Base-by-base conservation (phyloP, 2,888 invertebrate species). In the Rotaria magnacalcarata region DNA sequence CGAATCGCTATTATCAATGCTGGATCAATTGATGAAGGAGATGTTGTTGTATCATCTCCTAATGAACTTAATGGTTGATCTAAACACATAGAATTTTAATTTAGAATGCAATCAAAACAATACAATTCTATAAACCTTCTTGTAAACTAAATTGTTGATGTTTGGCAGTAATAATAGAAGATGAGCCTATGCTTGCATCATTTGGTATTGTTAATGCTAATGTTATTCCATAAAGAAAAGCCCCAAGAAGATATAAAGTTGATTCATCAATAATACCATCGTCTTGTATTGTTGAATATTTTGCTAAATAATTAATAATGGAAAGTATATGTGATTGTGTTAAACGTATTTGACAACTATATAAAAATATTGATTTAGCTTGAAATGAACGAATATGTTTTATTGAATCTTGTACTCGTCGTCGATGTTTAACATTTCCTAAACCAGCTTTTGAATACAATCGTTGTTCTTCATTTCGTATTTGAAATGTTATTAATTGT, bases 261-360 rank as follows among this genome's bases (percentile, higher is more conserved):
- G 80, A 80, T 47, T 80, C 80, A 80, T 80, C 80, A 80, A 80
- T 80, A 80, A 80, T 47, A n/a, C 80, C 80, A 80, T 80, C 80
- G 7, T 80, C 80, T 80, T 80, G 80, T n/a, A 80, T 16, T 3
- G 47, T n/a, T 10, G 80, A 47, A 47, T 80, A n/a, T 47, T 80
- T 80, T 2, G 80, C 43, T n/a, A 80, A 47, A 80, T 80, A 80
- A 47, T 43, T 80, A 24, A 80, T n/a, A 80, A 80, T 80, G 3
- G 80, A 43, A 43, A 80, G 43, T 24, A 80, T 11, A 80, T 80
- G 80, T 80, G 80, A 43, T 80, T 47, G 80, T 11, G 43, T 80
- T 80, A 80, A 47, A 43, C 80, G 80, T 47, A 47, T n/a, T 80
- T 80, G 80, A 80, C 80, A 80, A 80, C 80, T 80, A n/a, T 80